These are phyloP conservation scores for Rhopilema esculentum DNA, from an alignment of 30 jellyfish, hydroid and myxozoan genomes.

Conservation along the genomic window DNA sequence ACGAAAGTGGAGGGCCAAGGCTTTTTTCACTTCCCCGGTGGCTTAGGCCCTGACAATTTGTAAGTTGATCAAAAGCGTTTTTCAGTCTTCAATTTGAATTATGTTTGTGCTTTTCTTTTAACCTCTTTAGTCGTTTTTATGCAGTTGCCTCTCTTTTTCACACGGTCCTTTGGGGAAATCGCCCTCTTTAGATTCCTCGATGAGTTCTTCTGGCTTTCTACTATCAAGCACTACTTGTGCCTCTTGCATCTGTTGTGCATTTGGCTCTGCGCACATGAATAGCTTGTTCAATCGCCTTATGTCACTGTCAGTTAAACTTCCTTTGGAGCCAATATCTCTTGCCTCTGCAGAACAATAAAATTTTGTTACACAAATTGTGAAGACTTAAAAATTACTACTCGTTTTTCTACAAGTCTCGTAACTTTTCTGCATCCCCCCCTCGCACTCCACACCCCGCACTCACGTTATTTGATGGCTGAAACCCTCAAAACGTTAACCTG, in stretches of 20 bases:
- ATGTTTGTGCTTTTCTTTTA: too few species aligned
- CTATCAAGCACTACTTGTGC: background rate
- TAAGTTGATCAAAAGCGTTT: too few species aligned
- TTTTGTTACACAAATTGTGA: too few species aligned
- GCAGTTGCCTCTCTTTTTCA: background rate
- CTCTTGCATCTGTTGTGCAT: background rate
- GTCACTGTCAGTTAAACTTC: slow-evolving; percentile 5
- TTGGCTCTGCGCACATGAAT: background rate
- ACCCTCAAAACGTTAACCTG: too few species aligned
- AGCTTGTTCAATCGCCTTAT: slow-evolving; percentile 1
- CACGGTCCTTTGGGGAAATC: background rate
- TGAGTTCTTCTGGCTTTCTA: background rate
- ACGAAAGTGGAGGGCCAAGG: too few species aligned
- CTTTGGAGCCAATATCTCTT: slow-evolving; percentile 7
- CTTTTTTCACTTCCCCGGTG: too few species aligned
- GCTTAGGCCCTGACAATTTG: too few species aligned
- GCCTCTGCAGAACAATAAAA: background rate
- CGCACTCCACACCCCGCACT: too few species aligned
- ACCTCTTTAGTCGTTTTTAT: background rate
- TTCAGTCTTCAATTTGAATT: background rate
- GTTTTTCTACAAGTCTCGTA: too few species aligned
- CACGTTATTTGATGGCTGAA: too few species aligned
- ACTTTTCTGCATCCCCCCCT: too few species aligned
- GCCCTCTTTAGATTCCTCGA: background rate
- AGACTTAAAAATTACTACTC: too few species aligned